Evolutionary conservation across 2,113 vertebrate species (phyloP).

Genomic region (Ciconia maguari): DNA sequence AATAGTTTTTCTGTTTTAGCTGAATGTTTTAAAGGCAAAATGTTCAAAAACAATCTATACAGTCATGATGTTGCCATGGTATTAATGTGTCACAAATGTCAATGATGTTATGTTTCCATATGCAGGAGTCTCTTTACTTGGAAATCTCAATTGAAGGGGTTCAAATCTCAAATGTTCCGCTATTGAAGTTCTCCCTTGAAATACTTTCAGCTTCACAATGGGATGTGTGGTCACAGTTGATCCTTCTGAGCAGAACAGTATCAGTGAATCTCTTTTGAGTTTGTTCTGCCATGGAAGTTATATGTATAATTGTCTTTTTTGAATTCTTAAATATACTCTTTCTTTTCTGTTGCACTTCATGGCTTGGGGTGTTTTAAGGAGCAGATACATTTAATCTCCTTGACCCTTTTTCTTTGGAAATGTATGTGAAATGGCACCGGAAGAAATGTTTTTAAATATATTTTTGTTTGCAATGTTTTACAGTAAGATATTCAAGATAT

Average conservation of each 20-base stretch:
- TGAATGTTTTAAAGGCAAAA: not conserved
- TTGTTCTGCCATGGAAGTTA: not conserved
- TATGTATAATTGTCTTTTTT: not conserved
- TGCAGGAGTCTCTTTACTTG: not conserved
- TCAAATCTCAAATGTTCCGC: not conserved
- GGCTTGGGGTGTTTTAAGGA: not conserved
- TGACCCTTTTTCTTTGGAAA: not conserved
- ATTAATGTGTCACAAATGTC: not conserved
- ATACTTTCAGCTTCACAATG: not conserved
- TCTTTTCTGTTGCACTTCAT: not conserved
- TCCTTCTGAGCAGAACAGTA: not conserved
- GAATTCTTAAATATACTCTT: not conserved
- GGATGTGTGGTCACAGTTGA: not conserved
- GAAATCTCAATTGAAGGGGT: not conserved
- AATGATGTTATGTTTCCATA: not conserved
- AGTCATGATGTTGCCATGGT: not conserved
- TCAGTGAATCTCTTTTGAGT: not conserved
- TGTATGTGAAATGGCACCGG: not conserved
- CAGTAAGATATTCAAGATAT: not conserved
- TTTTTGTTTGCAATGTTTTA: not conserved
- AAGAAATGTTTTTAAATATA: not conserved
- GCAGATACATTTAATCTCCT: not conserved
- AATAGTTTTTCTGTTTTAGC: not conserved
- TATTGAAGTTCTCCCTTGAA: not conserved
- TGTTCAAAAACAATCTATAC: not conserved